Conservation (phyloP, 2,797 vertebrate genomes). For the Cetoscarus ocellatus region DNA sequence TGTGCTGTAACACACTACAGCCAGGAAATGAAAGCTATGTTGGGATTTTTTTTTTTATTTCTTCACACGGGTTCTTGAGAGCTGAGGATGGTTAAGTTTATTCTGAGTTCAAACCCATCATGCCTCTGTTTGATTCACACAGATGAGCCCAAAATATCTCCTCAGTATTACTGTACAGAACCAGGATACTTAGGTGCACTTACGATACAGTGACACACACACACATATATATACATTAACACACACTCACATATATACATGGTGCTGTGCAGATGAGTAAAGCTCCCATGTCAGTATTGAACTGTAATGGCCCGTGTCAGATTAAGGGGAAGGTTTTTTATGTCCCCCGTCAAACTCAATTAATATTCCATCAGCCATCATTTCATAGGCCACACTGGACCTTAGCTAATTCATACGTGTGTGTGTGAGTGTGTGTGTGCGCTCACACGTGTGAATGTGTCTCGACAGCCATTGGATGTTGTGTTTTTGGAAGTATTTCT, state of each 20-base stretch:
- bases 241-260: slow-evolving; percentile 32
- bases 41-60: slow-evolving; percentile 26
- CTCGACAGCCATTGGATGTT: slow-evolving; percentile 21
- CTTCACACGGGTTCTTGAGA: slow-evolving; percentile 34
- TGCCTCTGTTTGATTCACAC: slow-evolving; percentile 59
- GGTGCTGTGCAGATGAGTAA: slow-evolving; percentile 44
- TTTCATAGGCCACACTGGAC: slow-evolving; percentile 76
- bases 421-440: neutral
- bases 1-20: slow-evolving; percentile 21
- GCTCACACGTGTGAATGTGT: slow-evolving; percentile 20
- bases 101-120: slow-evolving; percentile 65
- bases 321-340: slow-evolving; percentile 81
- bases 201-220: slow-evolving; percentile 21
- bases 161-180: slow-evolving; percentile 20
- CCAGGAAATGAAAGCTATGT: slow-evolving; percentile 68
- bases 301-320: slow-evolving; percentile 81
- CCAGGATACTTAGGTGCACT: slow-evolving; percentile 8
- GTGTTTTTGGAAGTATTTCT: slow-evolving; percentile 34
- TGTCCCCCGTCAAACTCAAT: slow-evolving; percentile 85
- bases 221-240: slow-evolving; percentile 19
- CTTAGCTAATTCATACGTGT: slow-evolving; percentile 54
- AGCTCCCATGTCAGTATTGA: slow-evolving; percentile 76
- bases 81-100: slow-evolving; percentile 55
- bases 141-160: slow-evolving; percentile 53
- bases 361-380: slow-evolving; percentile 82